phyloP scores from a whole-genome alignment of 1,140 invertebrate genomes.

The Drosophila ambigua region DNA sequence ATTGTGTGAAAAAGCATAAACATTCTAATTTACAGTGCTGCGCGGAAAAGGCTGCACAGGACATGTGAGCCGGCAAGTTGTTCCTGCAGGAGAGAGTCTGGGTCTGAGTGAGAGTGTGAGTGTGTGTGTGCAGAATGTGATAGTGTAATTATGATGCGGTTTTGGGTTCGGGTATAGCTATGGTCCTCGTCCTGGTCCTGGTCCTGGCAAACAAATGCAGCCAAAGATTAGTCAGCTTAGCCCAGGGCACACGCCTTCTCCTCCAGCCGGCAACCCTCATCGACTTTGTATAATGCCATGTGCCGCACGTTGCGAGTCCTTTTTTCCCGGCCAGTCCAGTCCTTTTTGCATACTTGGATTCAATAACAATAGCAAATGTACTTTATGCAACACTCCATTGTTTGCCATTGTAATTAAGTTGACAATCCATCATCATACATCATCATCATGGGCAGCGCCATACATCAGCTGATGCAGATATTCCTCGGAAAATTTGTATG shows the following conservation, averaged over 20 bases:
- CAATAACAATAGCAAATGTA: constrained; percentile 60
- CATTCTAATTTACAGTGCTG: constrained; percentile 75
- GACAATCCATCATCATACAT: constrained; percentile 82
- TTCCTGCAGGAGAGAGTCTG: neutral
- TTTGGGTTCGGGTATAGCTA: constrained; percentile 49
- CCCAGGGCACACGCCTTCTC: constrained; percentile 31
- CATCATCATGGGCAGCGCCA: constrained; percentile 56
- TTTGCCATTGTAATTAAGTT: constrained; percentile 79
- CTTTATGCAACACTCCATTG: constrained; percentile 72
- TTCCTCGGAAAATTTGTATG: constrained; percentile 31
- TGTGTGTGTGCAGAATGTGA: constrained; percentile 65
- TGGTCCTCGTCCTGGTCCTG: constrained; percentile 1
- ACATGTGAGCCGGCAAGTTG: constrained; percentile 50
- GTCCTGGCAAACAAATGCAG: constrained; percentile 63
- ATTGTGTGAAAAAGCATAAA: constrained; percentile 82
- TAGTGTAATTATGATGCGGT: constrained; percentile 81
- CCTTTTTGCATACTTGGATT: constrained; percentile 63
- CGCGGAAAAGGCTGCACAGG: constrained; percentile 61
- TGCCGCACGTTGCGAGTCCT: constrained; percentile 57
- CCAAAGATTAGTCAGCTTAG: constrained; percentile 72
- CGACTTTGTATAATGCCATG: constrained; percentile 18
- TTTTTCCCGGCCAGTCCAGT: constrained; percentile 13
- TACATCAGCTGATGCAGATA: constrained; percentile 1
- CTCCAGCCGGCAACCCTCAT: neutral
- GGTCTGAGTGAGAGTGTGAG: neutral